Conservation (phyloP, 1,140 invertebrate species). For the Hylyphantes graminicola region DNA sequence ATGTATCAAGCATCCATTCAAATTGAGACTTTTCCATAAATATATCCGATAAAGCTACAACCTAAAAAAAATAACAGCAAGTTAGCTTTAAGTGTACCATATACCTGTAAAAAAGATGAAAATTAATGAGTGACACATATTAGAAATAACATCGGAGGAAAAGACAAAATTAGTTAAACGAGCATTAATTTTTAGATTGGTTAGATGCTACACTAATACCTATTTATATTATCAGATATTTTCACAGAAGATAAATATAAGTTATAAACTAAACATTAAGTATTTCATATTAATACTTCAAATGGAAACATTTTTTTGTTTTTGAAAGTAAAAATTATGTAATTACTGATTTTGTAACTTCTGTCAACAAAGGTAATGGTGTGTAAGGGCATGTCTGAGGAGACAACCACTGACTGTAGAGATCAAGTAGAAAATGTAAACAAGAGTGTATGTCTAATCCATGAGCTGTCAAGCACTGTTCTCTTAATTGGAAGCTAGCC, state of each 20-base stretch:
- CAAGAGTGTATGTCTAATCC: slow-evolving; percentile 86
- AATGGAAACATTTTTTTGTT: too few relatives aligned
- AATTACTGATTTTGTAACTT: slow-evolving; percentile 76
- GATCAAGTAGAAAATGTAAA: slow-evolving; percentile 84
- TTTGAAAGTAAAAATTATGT: background rate
- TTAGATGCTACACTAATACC: too few relatives aligned
- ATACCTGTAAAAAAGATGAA: background rate
- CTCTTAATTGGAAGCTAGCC: slow-evolving; percentile 60
- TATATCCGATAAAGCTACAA: slow-evolving; percentile 71
- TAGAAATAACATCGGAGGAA: too few relatives aligned
- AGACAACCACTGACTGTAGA: slow-evolving; percentile 81
- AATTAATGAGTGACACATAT: background rate
- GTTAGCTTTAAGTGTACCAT: background rate
- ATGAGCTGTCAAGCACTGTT: slow-evolving; percentile 64
- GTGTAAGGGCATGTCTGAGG: slow-evolving; percentile 69
- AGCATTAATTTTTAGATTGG: too few relatives aligned
- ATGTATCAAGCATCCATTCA: slow-evolving; percentile 79
- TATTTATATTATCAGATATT: too few relatives aligned
- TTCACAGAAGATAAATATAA: too few relatives aligned
- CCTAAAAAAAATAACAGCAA: slow-evolving; percentile 31
- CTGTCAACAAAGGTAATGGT: slow-evolving; percentile 75
- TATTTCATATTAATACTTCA: too few relatives aligned
- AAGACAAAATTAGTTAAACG: too few relatives aligned
- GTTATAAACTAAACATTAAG: too few relatives aligned
- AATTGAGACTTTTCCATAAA: slow-evolving; percentile 78